phyloP scores from a whole-genome alignment of 2,797 vertebrate species.

The Pangasius larnaudii region DNA sequence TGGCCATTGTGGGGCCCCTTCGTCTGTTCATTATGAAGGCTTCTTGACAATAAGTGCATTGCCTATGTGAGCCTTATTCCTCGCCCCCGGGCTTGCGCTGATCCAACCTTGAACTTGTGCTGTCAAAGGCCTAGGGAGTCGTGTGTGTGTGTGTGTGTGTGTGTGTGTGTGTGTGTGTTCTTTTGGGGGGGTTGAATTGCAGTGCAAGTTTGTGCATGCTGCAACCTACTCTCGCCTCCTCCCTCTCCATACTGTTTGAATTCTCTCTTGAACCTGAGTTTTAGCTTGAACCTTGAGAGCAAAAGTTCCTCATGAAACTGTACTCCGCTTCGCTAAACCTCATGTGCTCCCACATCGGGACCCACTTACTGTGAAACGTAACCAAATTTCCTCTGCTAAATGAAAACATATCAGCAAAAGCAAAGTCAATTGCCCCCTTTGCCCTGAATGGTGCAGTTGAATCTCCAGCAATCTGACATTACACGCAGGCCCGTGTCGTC shows the following conservation, averaged over 20 bases:
- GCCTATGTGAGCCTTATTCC: constrained; percentile 62
- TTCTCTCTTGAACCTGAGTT: constrained; percentile 72
- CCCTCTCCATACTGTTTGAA: constrained; percentile 75
- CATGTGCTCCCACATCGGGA: constrained; percentile 72
- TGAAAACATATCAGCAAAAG: constrained; percentile 77
- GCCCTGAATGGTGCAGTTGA: constrained; percentile 52
- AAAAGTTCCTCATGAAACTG: constrained; percentile 77
- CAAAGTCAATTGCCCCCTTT: constrained; percentile 66
- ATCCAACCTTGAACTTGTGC: constrained; percentile 78
- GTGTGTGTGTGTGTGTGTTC: constrained; percentile 32
- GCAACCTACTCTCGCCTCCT: constrained; percentile 65
- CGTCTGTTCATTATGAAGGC: constrained; percentile 53
- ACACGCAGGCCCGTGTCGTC: constrained; percentile 53
- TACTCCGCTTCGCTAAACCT: constrained; percentile 72
- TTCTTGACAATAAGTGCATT: constrained; percentile 59
- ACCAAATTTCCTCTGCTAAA: constrained; percentile 81
- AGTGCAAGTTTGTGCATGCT: constrained; percentile 73
- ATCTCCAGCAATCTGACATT: constrained; percentile 58
- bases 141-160: constrained; percentile 28
- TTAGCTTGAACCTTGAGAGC: constrained; percentile 67
- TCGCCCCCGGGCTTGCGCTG: constrained; percentile 68
- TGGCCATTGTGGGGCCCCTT: constrained; percentile 54
- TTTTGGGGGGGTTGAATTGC: constrained; percentile 63
- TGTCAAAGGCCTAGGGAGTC: constrained; percentile 67
- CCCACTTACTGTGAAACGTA: constrained; percentile 79